Evolutionary conservation across 1,140 invertebrate species (phyloP).

Genomic region (Olivierus martensii): DNA sequence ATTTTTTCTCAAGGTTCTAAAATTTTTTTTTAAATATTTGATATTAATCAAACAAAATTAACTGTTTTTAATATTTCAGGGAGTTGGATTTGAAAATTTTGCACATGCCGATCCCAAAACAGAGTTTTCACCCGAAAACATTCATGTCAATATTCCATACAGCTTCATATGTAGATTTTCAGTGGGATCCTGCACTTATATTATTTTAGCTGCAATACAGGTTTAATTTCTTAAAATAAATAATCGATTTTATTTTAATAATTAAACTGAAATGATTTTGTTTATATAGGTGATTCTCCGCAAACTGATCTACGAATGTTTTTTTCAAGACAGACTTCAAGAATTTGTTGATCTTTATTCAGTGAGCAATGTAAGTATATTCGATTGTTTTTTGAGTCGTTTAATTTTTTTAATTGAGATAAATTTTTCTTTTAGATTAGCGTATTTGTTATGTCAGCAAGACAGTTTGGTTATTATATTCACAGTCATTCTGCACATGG

Average conservation of each 20-base stretch:
- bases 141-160: slow-evolving; percentile 27
- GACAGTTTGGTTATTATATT: slow-evolving; percentile 69
- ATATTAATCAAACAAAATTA: background rate
- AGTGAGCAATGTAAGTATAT: slow-evolving; percentile 42
- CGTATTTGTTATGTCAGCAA: slow-evolving; percentile 54
- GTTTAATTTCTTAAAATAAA: slow-evolving; percentile 3
- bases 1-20: slow-evolving; percentile 46
- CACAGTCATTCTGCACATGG: slow-evolving; percentile 79
- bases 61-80: slow-evolving; percentile 11
- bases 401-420: too few relatives aligned
- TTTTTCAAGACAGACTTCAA: slow-evolving; percentile 52
- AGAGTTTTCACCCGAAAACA: slow-evolving; percentile 20
- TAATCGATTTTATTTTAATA: background rate
- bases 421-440: slow-evolving; percentile 44
- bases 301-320: slow-evolving; percentile 50
- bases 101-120: slow-evolving; percentile 31
- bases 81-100: slow-evolving; percentile 35
- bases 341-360: slow-evolving; percentile 72
- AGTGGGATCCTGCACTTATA: slow-evolving; percentile 31
- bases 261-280: too few relatives aligned
- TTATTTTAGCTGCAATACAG: slow-evolving; percentile 32
- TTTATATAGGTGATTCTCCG: too few relatives aligned
- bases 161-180: slow-evolving; percentile 39
- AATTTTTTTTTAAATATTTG: too few relatives aligned
- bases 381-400: too few relatives aligned